Evolutionary conservation across 2,888 invertebrate species (phyloP).

Genomic region (Rhyacophila evoluta): DNA sequence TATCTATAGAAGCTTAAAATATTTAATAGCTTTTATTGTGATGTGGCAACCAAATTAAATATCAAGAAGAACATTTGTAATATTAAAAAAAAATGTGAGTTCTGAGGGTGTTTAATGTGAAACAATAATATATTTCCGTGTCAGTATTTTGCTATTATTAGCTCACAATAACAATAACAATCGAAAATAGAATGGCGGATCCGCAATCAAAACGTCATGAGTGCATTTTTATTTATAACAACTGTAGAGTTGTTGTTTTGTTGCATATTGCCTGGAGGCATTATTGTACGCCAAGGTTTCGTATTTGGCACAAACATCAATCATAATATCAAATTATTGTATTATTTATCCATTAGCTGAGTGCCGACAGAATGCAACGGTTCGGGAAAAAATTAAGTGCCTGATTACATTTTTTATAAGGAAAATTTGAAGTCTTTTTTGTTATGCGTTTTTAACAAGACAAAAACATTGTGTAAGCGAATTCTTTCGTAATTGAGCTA

Average conservation of each 20-base stretch:
- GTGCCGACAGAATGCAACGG: not conserved
- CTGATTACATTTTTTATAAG: not conserved
- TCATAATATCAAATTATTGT: not conserved
- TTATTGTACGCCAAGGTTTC: not conserved
- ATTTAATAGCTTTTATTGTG: no score
- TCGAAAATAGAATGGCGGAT: conserved; percentile 22
- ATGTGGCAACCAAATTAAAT: no score
- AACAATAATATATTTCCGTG: not conserved
- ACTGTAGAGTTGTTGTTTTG: not conserved
- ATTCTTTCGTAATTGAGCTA: no score
- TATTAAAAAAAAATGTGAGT: no score
- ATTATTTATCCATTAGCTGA: conserved; percentile 11
- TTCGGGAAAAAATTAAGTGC: not conserved
- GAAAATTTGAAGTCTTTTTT: not conserved
- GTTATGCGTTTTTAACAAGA: not conserved
- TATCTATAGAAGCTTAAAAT: no score
- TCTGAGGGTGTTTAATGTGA: not conserved
- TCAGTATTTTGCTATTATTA: not conserved
- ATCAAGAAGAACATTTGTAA: no score
- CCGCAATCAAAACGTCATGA: not conserved
- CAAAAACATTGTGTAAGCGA: no score
- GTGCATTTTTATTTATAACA: not conserved
- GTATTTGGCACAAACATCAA: conserved; percentile 4
- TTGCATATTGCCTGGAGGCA: not conserved
- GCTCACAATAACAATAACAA: not conserved